Base-by-base conservation (phyloP, 2,888 invertebrate species). In the Epistrophe grossulariae region DNA sequence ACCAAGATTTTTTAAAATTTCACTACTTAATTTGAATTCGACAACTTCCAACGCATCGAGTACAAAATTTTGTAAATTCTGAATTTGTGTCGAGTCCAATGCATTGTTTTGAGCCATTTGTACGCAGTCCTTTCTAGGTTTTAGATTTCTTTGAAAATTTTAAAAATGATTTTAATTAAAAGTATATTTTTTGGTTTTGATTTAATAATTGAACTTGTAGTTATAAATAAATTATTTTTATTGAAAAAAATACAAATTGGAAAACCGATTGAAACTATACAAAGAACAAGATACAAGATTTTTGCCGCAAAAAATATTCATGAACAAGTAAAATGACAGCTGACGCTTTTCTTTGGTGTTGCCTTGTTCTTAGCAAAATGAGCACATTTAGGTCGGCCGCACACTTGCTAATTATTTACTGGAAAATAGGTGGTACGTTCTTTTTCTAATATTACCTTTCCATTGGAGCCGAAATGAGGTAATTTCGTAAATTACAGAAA, bases 21-120 rank as follows among this genome's bases (percentile, higher is more conserved):
- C 13, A 13, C 15, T 88, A 93, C 93, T 91, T 48, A 93, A 88
- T 88, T 93, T 92, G 48, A 93, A 93, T 79, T 93, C 91, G 0
- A 93, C 92, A 1, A 89, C 90, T 59, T 93, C 91, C 1, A 92
- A 79, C 2, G 93, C 92, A 84, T 93, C 91, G 4, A 90, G 79
- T 4, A 93, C 91, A 11, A 91, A 89, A 77, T 91, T 89, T 83
- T 93, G 91, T 78, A 91, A 92, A 78, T 91, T 90, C 59, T 91
- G 90, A 77, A 92, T 90, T 88, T 91, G 90, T 76, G 92, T 89
- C 90, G 91, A 90, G 85, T 89, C 82, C n/a, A 70, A 52, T 10
- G 62, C n/a, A 35, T 59, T 66, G 6, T 15, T 73, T 72, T 68
- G 73, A 68, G 60, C 62, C 84, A 81, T 81, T 38, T 28, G 17